phyloP scores from a whole-genome alignment of 2,888 invertebrate species.

The Dicyrtoma fusca region DNA sequence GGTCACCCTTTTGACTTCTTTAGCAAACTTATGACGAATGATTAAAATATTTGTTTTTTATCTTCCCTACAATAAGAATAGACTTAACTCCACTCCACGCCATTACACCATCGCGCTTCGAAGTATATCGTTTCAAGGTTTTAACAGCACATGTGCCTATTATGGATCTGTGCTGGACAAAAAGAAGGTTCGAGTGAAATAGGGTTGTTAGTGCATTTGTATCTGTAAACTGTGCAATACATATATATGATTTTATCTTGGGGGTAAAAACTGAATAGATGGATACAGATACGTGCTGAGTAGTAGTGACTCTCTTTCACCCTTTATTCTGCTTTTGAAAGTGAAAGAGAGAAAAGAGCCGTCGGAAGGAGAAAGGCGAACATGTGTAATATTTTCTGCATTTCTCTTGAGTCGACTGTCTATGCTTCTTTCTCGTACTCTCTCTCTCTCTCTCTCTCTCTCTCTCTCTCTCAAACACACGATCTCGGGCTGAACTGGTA shows the following conservation, averaged over 20 bases:
- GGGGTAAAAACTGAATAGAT: no score
- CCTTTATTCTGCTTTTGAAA: not conserved
- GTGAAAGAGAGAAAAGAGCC: not conserved
- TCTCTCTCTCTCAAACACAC: not conserved
- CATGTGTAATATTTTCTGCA: constrained; percentile 21
- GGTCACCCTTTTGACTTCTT: constrained; percentile 12
- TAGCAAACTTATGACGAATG: not conserved
- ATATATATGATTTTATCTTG: no score
- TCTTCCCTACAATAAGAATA: no score
- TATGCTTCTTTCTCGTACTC: not conserved
- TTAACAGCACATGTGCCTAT: no score
- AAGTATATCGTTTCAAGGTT: not conserved
- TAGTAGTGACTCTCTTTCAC: no score
- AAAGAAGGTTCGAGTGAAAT: no score
- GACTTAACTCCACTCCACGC: no score
- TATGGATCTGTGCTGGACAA: no score
- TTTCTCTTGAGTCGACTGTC: not conserved
- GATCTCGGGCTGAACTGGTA: constrained; percentile 1
- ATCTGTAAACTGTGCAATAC: no score
- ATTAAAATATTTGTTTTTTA: not conserved
- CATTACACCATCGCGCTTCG: not conserved
- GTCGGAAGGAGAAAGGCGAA: constrained; percentile 20
- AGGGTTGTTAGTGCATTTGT: no score
- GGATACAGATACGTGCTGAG: no score
- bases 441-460: not conserved